Conservation (phyloP, 2,113 vertebrate genomes). For the Crotalus horridus region DNA sequence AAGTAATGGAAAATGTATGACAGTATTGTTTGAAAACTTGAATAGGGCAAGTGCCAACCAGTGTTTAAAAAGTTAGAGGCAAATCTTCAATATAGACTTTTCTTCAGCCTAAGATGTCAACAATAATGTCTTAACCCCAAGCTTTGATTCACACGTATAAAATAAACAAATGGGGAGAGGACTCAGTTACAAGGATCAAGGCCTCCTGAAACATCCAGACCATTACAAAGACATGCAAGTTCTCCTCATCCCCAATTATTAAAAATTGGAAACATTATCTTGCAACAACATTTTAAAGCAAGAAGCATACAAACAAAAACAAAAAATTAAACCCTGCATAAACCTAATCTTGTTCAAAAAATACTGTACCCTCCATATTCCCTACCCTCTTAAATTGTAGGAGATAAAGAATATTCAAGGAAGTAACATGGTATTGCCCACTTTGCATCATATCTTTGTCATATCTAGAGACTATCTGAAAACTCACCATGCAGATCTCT, state of each 20-base stretch:
- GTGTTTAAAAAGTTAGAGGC: background rate
- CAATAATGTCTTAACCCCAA: background rate
- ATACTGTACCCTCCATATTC: background rate
- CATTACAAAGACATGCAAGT: background rate
- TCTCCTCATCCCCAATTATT: background rate
- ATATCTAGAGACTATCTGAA: background rate
- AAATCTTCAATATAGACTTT: background rate
- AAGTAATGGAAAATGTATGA: conserved; percentile 11
- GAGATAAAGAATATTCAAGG: background rate
- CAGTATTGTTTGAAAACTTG: background rate
- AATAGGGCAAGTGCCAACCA: background rate
- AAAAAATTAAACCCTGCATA: background rate
- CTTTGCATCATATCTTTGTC: background rate
- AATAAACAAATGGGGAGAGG: background rate
- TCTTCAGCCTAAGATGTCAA: background rate
- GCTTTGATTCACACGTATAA: background rate
- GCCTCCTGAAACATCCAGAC: background rate
- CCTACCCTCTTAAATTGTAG: background rate
- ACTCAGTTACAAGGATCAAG: background rate
- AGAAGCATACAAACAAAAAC: background rate
- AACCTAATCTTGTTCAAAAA: background rate
- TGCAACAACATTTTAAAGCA: background rate
- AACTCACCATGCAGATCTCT: background rate
- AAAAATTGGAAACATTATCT: background rate
- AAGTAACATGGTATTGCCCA: background rate